Conservation (phyloP, 2,113 vertebrate genomes). For the Sclerurus mexicanus region DNA sequence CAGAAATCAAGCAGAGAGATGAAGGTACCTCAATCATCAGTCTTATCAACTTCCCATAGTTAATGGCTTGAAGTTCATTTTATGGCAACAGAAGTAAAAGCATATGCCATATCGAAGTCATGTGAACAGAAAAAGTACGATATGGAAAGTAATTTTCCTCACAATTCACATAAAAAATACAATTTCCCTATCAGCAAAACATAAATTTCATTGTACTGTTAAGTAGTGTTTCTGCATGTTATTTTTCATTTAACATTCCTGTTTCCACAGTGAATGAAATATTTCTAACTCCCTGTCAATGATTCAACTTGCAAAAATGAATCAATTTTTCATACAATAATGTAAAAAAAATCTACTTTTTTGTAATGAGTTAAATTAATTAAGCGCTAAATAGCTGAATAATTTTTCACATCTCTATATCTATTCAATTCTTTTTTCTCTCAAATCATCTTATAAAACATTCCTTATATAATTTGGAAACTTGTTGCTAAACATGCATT, state of each 20-base stretch:
- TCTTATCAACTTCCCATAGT: background rate
- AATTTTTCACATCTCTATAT: background rate
- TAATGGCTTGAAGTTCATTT: background rate
- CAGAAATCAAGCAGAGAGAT: background rate
- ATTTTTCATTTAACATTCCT: background rate
- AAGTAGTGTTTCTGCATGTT: background rate
- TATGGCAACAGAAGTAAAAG: background rate
- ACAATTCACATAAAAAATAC: background rate
- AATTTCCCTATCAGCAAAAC: background rate
- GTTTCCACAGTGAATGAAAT: background rate
- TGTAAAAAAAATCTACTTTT: background rate
- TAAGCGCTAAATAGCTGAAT: background rate
- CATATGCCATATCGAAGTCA: background rate
- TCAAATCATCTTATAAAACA: background rate
- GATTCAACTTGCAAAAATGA: background rate
- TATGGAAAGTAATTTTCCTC: background rate
- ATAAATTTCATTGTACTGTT: background rate
- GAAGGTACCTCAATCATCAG: background rate
- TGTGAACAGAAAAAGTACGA: background rate
- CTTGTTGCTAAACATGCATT: background rate
- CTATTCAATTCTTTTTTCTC: background rate
- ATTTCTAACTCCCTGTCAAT: background rate
- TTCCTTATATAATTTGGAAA: background rate
- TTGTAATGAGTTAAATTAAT: background rate
- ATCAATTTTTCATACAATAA: background rate